Evolutionary conservation across 2,797 vertebrate species (phyloP).

Genomic region (Oophaga sylvatica): DNA sequence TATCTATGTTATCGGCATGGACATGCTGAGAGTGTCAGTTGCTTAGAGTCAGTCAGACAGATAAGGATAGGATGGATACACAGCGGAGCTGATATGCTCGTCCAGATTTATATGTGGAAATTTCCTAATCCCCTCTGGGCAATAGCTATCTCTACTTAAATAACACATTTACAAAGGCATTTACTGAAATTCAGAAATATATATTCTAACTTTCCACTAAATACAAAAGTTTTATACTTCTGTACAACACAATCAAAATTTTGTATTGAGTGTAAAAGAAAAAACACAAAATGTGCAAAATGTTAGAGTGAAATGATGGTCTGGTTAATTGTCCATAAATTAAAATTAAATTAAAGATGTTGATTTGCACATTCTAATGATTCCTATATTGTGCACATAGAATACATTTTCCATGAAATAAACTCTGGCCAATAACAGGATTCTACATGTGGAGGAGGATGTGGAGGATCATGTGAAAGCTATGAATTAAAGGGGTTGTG

Average conservation of each 20-base stretch:
- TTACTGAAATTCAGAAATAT: slow-evolving; percentile 17
- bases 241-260: neutral
- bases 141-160: slow-evolving; percentile 23
- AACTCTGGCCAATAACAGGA: neutral
- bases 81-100: neutral
- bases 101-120: slow-evolving; percentile 20
- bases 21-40: neutral
- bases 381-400: neutral
- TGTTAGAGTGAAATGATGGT: slow-evolving; percentile 2
- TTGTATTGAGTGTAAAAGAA: neutral
- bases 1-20: slow-evolving; percentile 4
- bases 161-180: slow-evolving; percentile 18
- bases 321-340: neutral
- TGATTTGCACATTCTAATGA: slow-evolving; percentile 4
- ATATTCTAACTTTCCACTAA: slow-evolving; percentile 15
- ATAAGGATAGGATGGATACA: slow-evolving; percentile 36
- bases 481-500: neutral
- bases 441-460: neutral
- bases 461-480: neutral
- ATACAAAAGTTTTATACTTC: slow-evolving; percentile 17
- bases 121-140: slow-evolving; percentile 41
- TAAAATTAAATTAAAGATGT: neutral
- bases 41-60: neutral
- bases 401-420: neutral
- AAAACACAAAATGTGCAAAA: neutral